These are phyloP conservation scores for Cecropterus lyciades DNA, from an alignment of 1,140 invertebrate genomes.

Conservation along the genomic window DNA sequence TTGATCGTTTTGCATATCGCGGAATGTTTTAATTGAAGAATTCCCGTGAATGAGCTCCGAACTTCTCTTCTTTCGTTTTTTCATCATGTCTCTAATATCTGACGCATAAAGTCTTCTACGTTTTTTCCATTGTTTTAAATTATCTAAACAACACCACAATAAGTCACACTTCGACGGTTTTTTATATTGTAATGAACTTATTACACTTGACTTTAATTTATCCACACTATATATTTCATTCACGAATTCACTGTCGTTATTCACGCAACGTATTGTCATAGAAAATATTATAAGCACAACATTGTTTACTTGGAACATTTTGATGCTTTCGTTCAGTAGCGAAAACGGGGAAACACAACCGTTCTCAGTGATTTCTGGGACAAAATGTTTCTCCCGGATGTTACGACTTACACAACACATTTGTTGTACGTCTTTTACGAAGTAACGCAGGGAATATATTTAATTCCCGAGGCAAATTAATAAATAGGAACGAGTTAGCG, in stretches of 20 bases:
- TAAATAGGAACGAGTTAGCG: background rate
- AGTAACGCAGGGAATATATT: background rate
- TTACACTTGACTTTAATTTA: slow-evolving; percentile 34
- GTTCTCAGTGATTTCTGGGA: slow-evolving; percentile 51
- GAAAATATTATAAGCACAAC: slow-evolving; percentile 52
- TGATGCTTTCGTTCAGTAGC: slow-evolving; percentile 13
- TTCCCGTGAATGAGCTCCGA: slow-evolving; percentile 15
- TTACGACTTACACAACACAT: slow-evolving; percentile 13
- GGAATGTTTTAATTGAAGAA: slow-evolving; percentile 18
- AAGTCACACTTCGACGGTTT: slow-evolving; percentile 49
- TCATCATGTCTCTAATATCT: slow-evolving; percentile 23
- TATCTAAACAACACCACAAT: slow-evolving; percentile 48
- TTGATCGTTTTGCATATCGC: slow-evolving; percentile 10
- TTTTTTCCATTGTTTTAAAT: slow-evolving; percentile 71
- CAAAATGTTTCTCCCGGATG: slow-evolving; percentile 53
- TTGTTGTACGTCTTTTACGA: background rate
- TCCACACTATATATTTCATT: slow-evolving; percentile 30
- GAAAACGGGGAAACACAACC: slow-evolving; percentile 49
- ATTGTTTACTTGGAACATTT: slow-evolving; percentile 55
- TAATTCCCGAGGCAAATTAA: background rate
- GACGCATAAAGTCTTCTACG: slow-evolving; percentile 52
- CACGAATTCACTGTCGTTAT: slow-evolving; percentile 36
- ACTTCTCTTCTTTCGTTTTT: slow-evolving; percentile 31
- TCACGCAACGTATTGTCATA: slow-evolving; percentile 50
- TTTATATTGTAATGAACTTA: slow-evolving; percentile 35